Base-by-base conservation (phyloP, 53 echinoderm and acorn worm species). In the Patiria pectinifera region DNA sequence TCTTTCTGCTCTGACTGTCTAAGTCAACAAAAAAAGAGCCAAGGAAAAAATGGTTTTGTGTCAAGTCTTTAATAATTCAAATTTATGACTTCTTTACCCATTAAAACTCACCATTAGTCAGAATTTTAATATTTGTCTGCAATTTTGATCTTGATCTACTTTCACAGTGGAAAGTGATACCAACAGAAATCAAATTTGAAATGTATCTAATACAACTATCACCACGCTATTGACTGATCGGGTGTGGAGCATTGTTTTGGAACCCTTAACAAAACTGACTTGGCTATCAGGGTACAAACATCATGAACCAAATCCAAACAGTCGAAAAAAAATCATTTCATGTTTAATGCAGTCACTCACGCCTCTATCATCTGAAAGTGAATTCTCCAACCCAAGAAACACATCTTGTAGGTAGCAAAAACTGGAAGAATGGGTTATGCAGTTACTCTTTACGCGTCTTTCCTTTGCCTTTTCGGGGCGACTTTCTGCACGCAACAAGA, bases 391-490 rank as follows among this genome's bases (percentile, higher is more conserved):
- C 46, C 24, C 79, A 82, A 10, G 82, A 22, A 18, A 11, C 82
- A 13, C 19, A 7, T 22, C 82, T 59, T n/a, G 23, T 14, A 58
- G 45, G 21, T 14, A 59, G 59, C 82, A 58, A 23, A 53, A 59
- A 59, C 59, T 49, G 82, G 82, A 49, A 53, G 59, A 59, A 21
- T 14, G 9, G 82, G 18, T 47, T 35, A 19, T 19, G n/a, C 11
- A n/a, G 15, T 78, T 87, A 87, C 24, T 87, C 87, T 61, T 87
- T 87, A 59, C 87, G 87, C 72, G 87, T 78, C 43, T 76, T 76
- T 18, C 59, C 18, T 76, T 87, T 87, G 26, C 78, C 78, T 87
- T 87, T 87, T 61, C 87, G 53, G 14, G 87, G 87, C 49, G 87
- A 87, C 60, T 87, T 87, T 26, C 87, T 87, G 87, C 15, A 61